Base-by-base conservation (phyloP, 2,113 vertebrate species). In the Dipodomys ordii region DNA sequence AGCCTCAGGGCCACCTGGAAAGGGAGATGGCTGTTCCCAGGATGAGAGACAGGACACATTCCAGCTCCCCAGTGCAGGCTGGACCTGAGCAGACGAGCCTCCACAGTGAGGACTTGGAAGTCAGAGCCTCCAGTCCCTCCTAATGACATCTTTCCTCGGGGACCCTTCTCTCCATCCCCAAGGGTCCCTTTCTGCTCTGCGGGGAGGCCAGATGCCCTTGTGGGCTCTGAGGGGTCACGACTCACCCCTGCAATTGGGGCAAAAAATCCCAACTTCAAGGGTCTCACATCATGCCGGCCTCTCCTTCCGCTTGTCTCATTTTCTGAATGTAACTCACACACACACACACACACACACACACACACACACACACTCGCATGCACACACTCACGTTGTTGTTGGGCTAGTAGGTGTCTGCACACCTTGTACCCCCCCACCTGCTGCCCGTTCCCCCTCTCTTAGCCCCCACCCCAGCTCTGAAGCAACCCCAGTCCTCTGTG, bases 1-100 rank as follows among this genome's bases (percentile, higher is more conserved):
- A 73, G 46, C 53, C 67, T 19, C 27, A 2, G 0, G 13, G 67
- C 95, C 94, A 92, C 94, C 92, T 90, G 90, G 87, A 84, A 46
- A 65, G 65, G 22, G 25, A 68, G 80, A 78, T 2, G 57, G 69
- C 81, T 82, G 23, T 4, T 23, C 1, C 60, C 2, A 0, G 5
- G 20, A 88, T 73, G 46, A 57, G 46, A 0, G 89, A 32, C 44
- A 8, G 80, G 32, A 3, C 77, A 32, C 12, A 27, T 0, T 25
- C 53, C 53, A 57, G n/a, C 0, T 0, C 44, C 22, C n/a, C 11
- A 0, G 22, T 0, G 13, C n/a, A n/a, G 53, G 49, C 90, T 25
- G 35, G 60, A 5, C 68, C 3, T 25, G 39, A 35, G 2, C 1
- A 3, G 9, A 28, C 15, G 13, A 32, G 3, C 22, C 27, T 13